Percentiles rank a stretch among this genome's conserved stretches.
Conservation (phyloP, 2,797 vertebrate species). For the Alca torda region DNA sequence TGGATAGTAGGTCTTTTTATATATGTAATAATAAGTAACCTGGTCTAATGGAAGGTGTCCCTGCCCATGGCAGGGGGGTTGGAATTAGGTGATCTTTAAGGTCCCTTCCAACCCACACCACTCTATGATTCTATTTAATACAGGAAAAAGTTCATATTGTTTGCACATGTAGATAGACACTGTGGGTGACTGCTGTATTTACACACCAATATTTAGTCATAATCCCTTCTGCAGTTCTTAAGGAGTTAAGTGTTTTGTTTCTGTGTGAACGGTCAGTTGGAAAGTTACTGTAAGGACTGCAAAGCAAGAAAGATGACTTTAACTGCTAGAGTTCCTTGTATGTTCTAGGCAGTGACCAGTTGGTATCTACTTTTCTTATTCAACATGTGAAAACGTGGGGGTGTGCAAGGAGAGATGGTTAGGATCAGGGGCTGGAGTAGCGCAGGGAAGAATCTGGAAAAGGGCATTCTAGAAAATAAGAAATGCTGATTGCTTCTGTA, state of each 20-base stretch:
- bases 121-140: neutral
- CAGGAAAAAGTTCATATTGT: accelerated
- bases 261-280: neutral
- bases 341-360: neutral
- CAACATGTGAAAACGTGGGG: neutral
- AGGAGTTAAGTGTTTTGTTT: neutral
- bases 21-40: neutral
- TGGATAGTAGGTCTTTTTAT: neutral
- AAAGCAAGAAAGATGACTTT: neutral
- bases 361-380: neutral
- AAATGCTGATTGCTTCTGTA: neutral
- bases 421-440: neutral
- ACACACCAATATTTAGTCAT: neutral
- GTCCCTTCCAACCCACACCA: neutral
- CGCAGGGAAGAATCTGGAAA: neutral
- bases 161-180: neutral
- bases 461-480: neutral
- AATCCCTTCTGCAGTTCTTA: neutral
- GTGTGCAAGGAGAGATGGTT: neutral
- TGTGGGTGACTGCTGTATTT: neutral
- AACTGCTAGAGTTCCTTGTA: neutral
- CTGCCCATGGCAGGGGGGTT: neutral
- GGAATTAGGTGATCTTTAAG: neutral
- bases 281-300: neutral
- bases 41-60: neutral